These are phyloP conservation scores for Anoplopoma fimbria DNA, from an alignment of 2,113 vertebrate species.

Conservation along the genomic window DNA sequence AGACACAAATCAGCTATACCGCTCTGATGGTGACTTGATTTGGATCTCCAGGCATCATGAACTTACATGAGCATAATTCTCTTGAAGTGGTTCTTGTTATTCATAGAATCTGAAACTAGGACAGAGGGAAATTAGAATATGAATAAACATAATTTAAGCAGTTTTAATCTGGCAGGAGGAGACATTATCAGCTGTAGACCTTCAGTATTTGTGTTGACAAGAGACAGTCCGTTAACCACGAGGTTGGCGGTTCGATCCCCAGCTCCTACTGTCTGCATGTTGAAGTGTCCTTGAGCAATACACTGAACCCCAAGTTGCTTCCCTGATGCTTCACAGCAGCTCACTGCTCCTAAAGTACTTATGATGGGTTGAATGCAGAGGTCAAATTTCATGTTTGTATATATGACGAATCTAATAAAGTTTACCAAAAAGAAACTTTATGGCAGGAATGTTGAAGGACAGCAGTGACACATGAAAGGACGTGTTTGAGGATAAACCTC, in stretches of 20 bases:
- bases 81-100: neutral
- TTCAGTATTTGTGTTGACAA: neutral
- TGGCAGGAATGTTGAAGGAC: neutral
- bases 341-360: too few relatives aligned
- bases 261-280: too few relatives aligned
- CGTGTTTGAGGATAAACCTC: neutral
- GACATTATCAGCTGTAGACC: neutral
- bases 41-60: neutral
- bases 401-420: too few relatives aligned
- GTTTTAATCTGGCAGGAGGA: neutral
- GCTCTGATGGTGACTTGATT: neutral
- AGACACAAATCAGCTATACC: too few relatives aligned
- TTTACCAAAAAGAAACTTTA: too few relatives aligned
- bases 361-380: too few relatives aligned
- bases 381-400: too few relatives aligned
- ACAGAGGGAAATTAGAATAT: neutral
- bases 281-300: too few relatives aligned
- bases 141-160: neutral
- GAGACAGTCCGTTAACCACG: neutral
- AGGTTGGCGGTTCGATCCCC: too few relatives aligned
- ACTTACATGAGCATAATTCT: neutral
- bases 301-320: too few relatives aligned
- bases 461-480: constrained; percentile 1
- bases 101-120: constrained; percentile 1
- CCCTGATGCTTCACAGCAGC: too few relatives aligned